Evolutionary conservation across 2,113 vertebrate genomes (phyloP), one percentile per base, ranked within the genome.

Genomic region (Tetraodon nigroviridis): DNA sequence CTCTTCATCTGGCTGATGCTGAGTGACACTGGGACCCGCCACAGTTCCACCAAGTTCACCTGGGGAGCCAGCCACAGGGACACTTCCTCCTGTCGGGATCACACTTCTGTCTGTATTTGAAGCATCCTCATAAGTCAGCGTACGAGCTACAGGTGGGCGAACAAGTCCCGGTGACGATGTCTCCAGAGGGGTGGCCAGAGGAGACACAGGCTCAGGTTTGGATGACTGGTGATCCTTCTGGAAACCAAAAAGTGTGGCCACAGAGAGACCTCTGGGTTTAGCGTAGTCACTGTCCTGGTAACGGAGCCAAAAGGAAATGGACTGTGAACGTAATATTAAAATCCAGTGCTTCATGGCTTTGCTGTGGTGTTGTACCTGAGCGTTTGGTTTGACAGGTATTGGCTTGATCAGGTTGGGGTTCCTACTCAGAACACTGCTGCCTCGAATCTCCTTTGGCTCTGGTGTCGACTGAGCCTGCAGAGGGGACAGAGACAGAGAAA

Each of bases 331-430:
- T 5, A 44, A 44, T 2, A 16, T 37, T 37, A 1, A 12, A 16
- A 16, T 44, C 42, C 42, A 44, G 32, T 11, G 32, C 32, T 44
- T 44, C 42, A 44, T 17, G 16, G 16, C 12, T 44, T 16, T 16
- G 42, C 16, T 17, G 41, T 44, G 2, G 24, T 27, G 6, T 50
- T 45, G 22, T 70, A 85, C 86, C 85, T 87, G 80, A 61, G 70
- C 21, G 70, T 61, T 89, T 0, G 93, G 92, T 78, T 97, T 98
- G 66, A 98, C 92, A 11, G 96, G 95, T 55, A 98, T 96, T 3
- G 96, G 96, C 74, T 98, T 98, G 84, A 98, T 95, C 29, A 98
- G 88, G 85, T 95, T 92, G 54, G 95, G 93, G 80, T 95, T 98
- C 85, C 84, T 90, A 47, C 84, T 90, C 55, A 98, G 91, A 56